Evolutionary conservation across 2,113 vertebrate genomes (phyloP).

Genomic region (Plecturocebus donacophilus): DNA sequence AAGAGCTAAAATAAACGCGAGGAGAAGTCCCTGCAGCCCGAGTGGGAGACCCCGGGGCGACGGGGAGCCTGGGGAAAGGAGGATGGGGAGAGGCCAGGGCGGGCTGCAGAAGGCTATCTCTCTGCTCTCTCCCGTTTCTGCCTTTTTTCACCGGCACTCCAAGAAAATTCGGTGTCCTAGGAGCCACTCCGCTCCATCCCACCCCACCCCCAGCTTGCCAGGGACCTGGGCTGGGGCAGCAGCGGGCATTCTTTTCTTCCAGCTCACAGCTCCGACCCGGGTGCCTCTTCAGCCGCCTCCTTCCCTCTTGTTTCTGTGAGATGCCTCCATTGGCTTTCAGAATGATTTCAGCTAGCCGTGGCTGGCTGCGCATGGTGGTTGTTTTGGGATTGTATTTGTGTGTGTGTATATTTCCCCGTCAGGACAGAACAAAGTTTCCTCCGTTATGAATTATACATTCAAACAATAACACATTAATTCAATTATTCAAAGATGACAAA

Average conservation of each 20-base stretch:
- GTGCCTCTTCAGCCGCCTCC: not conserved
- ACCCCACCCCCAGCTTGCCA: not conserved
- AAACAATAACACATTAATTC: conserved; percentile 91
- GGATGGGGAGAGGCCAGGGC: not conserved
- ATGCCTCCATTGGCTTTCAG: conserved; percentile 23
- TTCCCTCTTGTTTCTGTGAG: not conserved
- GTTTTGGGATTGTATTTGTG: conserved; percentile 41
- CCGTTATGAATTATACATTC: conserved; percentile 89
- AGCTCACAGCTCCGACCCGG: not conserved
- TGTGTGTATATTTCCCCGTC: conserved; percentile 75
- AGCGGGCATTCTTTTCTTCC: not conserved
- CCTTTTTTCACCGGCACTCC: not conserved
- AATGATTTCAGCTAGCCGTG: not conserved
- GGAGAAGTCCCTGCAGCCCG: not conserved
- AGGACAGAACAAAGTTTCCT: conserved; percentile 87
- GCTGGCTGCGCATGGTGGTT: not conserved
- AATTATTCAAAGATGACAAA: conserved; percentile 91
- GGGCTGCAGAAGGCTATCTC: not conserved
- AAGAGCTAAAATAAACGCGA: conserved; percentile 39
- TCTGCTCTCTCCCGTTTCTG: not conserved
- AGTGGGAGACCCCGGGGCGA: not conserved
- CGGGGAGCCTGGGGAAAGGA: not conserved
- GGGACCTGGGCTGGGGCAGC: not conserved
- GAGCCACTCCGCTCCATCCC: not conserved
- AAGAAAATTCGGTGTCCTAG: not conserved